phyloP scores from a whole-genome alignment of 2,888 invertebrate genomes.

The Andrena bicolor region DNA sequence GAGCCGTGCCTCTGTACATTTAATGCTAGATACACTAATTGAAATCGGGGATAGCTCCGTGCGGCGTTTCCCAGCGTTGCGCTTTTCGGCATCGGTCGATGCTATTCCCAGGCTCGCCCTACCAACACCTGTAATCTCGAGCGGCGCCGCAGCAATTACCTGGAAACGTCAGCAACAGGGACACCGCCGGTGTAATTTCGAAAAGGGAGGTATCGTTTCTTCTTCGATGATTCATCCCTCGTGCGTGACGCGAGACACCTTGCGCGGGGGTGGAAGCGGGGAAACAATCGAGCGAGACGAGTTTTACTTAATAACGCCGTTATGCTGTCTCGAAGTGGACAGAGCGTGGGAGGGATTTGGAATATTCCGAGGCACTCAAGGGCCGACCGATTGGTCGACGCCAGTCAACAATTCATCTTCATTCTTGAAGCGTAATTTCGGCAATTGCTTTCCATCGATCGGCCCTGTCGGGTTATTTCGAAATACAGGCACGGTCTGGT shows the following conservation, averaged over 20 bases:
- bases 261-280: background rate
- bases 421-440: slow-evolving; percentile 64
- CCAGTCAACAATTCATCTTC: slow-evolving; percentile 59
- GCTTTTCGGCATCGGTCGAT: slow-evolving; percentile 20
- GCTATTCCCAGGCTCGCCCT: background rate
- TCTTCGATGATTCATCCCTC: slow-evolving; percentile 10
- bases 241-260: slow-evolving; percentile 31
- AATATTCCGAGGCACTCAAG: slow-evolving; percentile 18
- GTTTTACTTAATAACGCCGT: background rate
- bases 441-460: slow-evolving; percentile 68
- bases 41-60: slow-evolving; percentile 23
- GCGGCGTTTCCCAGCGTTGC: slow-evolving; percentile 10
- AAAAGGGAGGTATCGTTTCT: slow-evolving; percentile 17
- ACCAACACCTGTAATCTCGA: slow-evolving; percentile 41
- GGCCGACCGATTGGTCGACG: slow-evolving; percentile 22
- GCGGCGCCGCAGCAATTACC: slow-evolving; percentile 18
- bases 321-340: slow-evolving; percentile 1
- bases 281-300: background rate
- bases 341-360: slow-evolving; percentile 12
- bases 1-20: background rate
- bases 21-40: slow-evolving; percentile 21
- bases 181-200: slow-evolving; percentile 34
- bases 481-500: slow-evolving; percentile 34
- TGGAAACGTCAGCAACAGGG: slow-evolving; percentile 18
- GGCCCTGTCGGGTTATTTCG: slow-evolving; percentile 45